These are phyloP conservation scores for Pseudocheirus occidentalis DNA, from an alignment of 2,797 vertebrate species.

Conservation along the genomic window DNA sequence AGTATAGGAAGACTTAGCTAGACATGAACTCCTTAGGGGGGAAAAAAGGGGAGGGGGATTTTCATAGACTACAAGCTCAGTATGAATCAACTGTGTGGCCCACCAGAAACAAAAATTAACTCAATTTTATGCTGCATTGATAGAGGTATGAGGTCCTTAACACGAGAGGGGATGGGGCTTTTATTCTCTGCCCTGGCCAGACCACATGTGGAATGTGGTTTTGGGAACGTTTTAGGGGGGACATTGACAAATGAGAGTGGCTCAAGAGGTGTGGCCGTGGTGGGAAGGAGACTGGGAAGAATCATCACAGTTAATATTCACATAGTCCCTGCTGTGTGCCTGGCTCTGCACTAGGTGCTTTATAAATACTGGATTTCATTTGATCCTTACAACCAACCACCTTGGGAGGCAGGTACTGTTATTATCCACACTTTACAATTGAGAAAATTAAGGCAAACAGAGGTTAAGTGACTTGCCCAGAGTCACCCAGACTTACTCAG, in stretches of 20 bases:
- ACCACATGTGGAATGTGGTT: background rate
- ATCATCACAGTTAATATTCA: background rate
- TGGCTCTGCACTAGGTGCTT: background rate
- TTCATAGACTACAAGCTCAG: background rate
- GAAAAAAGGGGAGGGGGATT: background rate
- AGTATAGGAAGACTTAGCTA: background rate
- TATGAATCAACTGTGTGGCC: background rate
- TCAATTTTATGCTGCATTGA: background rate
- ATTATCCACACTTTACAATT: background rate
- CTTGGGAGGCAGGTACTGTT: background rate
- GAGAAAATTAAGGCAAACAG: background rate
- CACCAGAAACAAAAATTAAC: background rate
- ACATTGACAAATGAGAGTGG: background rate
- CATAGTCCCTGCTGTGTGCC: background rate
- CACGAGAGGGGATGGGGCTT: background rate
- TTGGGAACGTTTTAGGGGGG: background rate
- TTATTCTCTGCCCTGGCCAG: background rate
- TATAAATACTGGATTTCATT: background rate
- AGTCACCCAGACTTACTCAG: background rate
- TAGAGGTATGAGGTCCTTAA: background rate
- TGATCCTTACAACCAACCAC: background rate
- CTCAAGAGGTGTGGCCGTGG: background rate
- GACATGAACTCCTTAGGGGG: background rate
- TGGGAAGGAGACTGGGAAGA: background rate
- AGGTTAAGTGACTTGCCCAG: background rate